phyloP scores from a whole-genome alignment of 2,797 vertebrate species.

The Salarias fasciatus region DNA sequence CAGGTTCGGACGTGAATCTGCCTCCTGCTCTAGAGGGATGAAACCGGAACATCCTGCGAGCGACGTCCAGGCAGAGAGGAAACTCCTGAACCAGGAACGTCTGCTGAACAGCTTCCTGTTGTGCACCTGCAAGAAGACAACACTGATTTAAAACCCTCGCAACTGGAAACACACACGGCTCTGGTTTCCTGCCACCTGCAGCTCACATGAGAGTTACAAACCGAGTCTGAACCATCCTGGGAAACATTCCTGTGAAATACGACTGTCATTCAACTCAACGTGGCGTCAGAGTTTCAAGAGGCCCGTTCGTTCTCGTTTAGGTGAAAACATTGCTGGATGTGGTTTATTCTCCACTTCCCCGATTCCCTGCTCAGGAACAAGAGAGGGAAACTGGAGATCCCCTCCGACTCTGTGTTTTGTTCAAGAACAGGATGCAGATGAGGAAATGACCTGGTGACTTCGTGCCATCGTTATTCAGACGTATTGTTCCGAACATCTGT shows the following conservation, averaged over 20 bases:
- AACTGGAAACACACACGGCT: conserved; percentile 6
- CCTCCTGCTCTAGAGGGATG: conserved; percentile 46
- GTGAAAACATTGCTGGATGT: conserved; percentile 14
- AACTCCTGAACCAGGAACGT: conserved; percentile 36
- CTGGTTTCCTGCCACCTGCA: neutral
- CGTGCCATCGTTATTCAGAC: conserved; percentile 23
- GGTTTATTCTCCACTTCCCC: conserved; percentile 22
- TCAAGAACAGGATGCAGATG: conserved; percentile 75
- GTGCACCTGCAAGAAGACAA: conserved; percentile 66
- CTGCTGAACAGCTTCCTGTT: conserved; percentile 54
- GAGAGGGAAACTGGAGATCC: conserved; percentile 57
- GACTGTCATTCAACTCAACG: neutral
- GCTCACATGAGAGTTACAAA: neutral
- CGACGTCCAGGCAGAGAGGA: conserved; percentile 59
- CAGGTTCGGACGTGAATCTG: conserved; percentile 21
- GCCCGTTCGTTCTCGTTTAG: conserved; percentile 3
- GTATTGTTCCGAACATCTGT: conserved; percentile 65
- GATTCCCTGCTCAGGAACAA: conserved; percentile 44
- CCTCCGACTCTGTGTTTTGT: conserved; percentile 62
- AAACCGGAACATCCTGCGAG: conserved; percentile 20
- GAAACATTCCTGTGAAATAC: conserved; percentile 1
- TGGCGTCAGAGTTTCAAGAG: conserved; percentile 1
- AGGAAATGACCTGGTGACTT: conserved; percentile 69
- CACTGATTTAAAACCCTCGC: conserved; percentile 11
- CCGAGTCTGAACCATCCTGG: neutral